Conservation (phyloP, 2,113 vertebrate species). For the Notiomystis cincta region DNA sequence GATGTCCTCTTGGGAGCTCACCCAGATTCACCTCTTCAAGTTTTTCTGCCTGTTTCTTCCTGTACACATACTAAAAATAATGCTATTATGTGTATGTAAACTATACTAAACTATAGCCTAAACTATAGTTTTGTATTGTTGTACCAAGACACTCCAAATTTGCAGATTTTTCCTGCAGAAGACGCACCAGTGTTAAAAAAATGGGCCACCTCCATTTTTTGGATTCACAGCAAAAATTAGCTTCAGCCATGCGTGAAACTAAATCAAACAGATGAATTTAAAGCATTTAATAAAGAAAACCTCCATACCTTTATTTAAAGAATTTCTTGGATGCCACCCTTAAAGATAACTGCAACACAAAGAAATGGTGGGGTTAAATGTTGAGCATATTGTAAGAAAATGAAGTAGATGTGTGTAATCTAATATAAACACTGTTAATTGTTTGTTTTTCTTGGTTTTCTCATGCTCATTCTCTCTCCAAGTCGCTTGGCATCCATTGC, state of each 20-base stretch:
- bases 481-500: not conserved
- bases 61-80: not conserved
- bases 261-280: not conserved
- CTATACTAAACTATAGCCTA: not conserved
- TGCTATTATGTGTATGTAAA: accelerated
- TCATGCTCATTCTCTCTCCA: not conserved
- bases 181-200: not conserved
- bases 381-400: not conserved
- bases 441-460: not conserved
- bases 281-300: not conserved
- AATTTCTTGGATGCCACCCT: not conserved
- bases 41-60: not conserved
- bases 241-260: not conserved
- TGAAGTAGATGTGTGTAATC: not conserved
- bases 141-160: not conserved
- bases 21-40: not conserved
- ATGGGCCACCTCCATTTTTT: not conserved
- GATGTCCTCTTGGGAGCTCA: not conserved
- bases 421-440: constrained; percentile 10
- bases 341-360: not conserved
- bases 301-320: not conserved
- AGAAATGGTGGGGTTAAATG: not conserved
- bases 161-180: not conserved
- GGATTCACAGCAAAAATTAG: not conserved
- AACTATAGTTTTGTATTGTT: not conserved